Evolutionary conservation across 35 echinoderm and acorn worm genomes (phyloP), one percentile per base, ranked within the genome.

Genomic region (Apostichopus japonicus): DNA sequence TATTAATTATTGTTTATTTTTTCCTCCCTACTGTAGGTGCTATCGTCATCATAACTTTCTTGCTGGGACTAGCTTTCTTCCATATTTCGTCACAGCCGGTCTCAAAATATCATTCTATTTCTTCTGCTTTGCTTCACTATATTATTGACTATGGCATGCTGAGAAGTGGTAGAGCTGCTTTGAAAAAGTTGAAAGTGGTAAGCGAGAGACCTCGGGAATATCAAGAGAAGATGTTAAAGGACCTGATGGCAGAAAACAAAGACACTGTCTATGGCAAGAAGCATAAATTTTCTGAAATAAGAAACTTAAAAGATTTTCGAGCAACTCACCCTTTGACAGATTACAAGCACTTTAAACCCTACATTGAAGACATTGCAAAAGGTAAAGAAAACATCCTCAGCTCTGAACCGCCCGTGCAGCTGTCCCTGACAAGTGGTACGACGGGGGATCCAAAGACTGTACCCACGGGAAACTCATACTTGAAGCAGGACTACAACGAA

Each of bases 201-300:
- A 77, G 79, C 24, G 56, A 88, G 51, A 55, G 79, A 88, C 79
- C 81, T 8, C 72, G 86, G 10, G 67, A 94, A 58, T 78, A 24
- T n/a, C 94, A 95, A 82, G 94, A 95, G 58, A 53, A 88, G 11
- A 51, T 95, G 55, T 90, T 95, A 1, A 72, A 80, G 44, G 52
- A 95, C 7, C 72, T 80, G 13, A 19, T 95, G 10, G 71, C 58
- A 23, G 63, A 92, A 44, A 95, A 95, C 83, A 89, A 56, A 56
- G 84, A 93, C 65, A 95, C 94, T 6, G 91, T 80, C 54, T 95
- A 95, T 51, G 94, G 94, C 6, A 95, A 92, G 59, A 86, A 55
- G 10, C 81, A 89, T 33, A 78, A 90, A 10, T 92, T 95, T 90
- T 11, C 79, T 54, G 91, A 90, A 53, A 90, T 95, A 9, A 10